phyloP scores from a whole-genome alignment of 2,113 vertebrate species.

The Tachycineta bicolor region DNA sequence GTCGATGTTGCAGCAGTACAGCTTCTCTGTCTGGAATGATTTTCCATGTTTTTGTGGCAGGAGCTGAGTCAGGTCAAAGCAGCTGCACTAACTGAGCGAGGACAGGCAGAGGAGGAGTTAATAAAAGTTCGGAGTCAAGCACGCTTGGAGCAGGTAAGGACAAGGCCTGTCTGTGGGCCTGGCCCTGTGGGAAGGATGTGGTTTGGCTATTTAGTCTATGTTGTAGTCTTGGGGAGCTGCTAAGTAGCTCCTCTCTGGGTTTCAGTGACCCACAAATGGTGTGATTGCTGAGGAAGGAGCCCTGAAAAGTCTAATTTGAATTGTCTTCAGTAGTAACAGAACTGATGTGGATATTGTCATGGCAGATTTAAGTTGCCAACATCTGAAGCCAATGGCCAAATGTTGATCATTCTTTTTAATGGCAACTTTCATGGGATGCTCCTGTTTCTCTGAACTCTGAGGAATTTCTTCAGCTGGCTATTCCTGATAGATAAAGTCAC shows the following conservation, averaged over 20 bases:
- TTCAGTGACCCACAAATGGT: neutral
- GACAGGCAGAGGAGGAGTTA: conserved; percentile 86
- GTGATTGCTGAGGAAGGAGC: neutral
- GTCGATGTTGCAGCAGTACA: neutral
- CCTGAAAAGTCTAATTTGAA: neutral
- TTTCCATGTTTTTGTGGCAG: conserved; percentile 60
- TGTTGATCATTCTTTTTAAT: neutral
- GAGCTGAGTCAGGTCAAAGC: conserved; percentile 87
- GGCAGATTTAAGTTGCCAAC: neutral
- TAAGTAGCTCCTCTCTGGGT: neutral
- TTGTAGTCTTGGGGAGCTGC: neutral
- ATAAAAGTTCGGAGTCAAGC: conserved; percentile 78
- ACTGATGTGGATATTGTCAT: neutral
- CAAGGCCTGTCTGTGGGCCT: neutral
- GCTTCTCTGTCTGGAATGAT: neutral
- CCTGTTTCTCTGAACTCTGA: neutral
- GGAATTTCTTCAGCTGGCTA: neutral
- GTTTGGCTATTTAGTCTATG: neutral
- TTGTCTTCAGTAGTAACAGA: neutral
- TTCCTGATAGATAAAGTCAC: neutral
- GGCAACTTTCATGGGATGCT: neutral
- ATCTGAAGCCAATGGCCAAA: neutral
- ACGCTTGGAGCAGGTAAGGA: conserved; percentile 86
- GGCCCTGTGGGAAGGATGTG: neutral
- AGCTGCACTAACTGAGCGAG: conserved; percentile 74